phyloP scores from a whole-genome alignment of 2,888 invertebrate genomes.

The Adineta ricciae region DNA sequence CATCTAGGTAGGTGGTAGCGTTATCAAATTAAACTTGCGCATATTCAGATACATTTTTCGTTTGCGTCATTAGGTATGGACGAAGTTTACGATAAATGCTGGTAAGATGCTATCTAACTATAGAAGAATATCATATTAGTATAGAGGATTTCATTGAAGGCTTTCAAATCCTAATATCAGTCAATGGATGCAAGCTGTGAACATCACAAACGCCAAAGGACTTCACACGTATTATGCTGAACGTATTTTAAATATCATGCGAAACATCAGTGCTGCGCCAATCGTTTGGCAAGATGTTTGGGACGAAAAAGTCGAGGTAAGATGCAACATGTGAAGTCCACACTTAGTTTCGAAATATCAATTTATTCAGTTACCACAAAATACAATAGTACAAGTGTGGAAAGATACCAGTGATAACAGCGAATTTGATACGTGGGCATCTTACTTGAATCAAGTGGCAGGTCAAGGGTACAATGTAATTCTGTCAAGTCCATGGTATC shows the following conservation, averaged over 20 bases:
- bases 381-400: constrained; percentile 48
- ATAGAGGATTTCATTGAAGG: too few species aligned
- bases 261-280: constrained; percentile 38
- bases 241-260: constrained; percentile 41
- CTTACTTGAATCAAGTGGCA: constrained; percentile 37
- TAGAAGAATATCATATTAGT: too few species aligned
- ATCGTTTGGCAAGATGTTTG: constrained; percentile 51
- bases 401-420: constrained; percentile 40
- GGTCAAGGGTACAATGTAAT: constrained; percentile 42
- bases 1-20: constrained; percentile 35
- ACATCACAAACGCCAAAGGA: constrained; percentile 24
- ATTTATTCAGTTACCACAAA: constrained; percentile 37
- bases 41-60: too few species aligned
- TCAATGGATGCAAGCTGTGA: constrained; percentile 38
- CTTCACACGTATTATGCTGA: constrained; percentile 28
- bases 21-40: too few species aligned
- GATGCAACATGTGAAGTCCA: too few species aligned
- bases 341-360: too few species aligned
- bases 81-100: constrained; percentile 40
- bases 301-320: constrained; percentile 39
- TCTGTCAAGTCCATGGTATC: constrained; percentile 47
- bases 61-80: too few species aligned
- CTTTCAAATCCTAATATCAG: constrained; percentile 38
- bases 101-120: too few species aligned
- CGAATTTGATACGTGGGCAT: constrained; percentile 16